These are phyloP conservation scores for Oryzias curvinotus DNA, from an alignment of 2,113 vertebrate genomes.

Conservation along the genomic window DNA sequence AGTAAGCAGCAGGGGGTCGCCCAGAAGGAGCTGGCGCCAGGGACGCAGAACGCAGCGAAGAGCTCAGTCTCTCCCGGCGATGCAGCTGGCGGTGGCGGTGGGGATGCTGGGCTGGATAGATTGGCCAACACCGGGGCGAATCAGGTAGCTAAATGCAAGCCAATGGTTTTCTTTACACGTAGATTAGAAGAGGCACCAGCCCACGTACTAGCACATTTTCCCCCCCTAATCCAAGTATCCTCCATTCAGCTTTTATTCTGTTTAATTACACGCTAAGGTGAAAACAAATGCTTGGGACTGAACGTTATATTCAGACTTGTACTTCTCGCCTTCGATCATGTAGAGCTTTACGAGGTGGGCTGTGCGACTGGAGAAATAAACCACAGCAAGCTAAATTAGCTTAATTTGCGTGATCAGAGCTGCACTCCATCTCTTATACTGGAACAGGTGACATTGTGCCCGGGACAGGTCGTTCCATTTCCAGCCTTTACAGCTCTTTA, in stretches of 20 bases:
- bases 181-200: slow-evolving; percentile 13
- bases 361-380: slow-evolving; percentile 46
- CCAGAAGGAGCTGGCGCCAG: slow-evolving; percentile 77
- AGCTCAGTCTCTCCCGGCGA: slow-evolving; percentile 77
- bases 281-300: slow-evolving; percentile 16
- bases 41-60: slow-evolving; percentile 79
- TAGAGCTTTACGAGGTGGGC: slow-evolving; percentile 26
- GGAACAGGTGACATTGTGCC: slow-evolving; percentile 62
- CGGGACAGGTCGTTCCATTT: slow-evolving; percentile 48
- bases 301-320: slow-evolving; percentile 16
- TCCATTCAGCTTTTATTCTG: slow-evolving; percentile 35
- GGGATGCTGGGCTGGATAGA: slow-evolving; percentile 78
- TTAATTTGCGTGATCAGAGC: neutral
- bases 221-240: slow-evolving; percentile 38
- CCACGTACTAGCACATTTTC: slow-evolving; percentile 19
- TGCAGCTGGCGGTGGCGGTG: slow-evolving; percentile 77
- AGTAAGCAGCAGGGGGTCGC: slow-evolving; percentile 82
- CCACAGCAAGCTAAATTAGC: slow-evolving; percentile 5
- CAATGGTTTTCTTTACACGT: slow-evolving; percentile 20
- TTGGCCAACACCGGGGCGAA: slow-evolving; percentile 81
- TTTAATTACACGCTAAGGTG: slow-evolving; percentile 12
- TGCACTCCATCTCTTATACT: slow-evolving; percentile 17
- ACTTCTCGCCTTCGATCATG: slow-evolving; percentile 5
- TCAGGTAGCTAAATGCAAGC: slow-evolving; percentile 66
- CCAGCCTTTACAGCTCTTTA: slow-evolving; percentile 36